Conservation (phyloP, 2,113 vertebrate species). For the Corythornis madagascariensis region DNA sequence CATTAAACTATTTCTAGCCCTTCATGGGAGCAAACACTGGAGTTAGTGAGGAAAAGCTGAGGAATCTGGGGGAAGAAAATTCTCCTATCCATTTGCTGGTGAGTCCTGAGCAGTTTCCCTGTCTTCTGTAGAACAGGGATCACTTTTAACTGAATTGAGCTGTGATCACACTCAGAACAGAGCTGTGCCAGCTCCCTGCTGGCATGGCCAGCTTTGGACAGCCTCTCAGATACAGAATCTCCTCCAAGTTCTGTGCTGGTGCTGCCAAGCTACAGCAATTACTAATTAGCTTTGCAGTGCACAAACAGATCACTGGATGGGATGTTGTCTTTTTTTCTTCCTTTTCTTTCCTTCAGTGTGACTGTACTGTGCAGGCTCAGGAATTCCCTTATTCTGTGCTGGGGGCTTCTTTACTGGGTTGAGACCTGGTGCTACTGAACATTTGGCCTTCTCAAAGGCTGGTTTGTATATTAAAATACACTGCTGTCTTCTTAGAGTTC, state of each 20-base stretch:
- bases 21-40: neutral
- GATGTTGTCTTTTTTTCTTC: neutral
- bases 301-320: neutral
- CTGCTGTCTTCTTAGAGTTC: neutral
- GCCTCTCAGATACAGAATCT: neutral
- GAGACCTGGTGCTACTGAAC: neutral
- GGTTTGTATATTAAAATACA: neutral
- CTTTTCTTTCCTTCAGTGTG: neutral
- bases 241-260: neutral
- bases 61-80: neutral
- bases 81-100: neutral
- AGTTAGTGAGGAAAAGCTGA: neutral
- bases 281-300: neutral
- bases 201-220: neutral
- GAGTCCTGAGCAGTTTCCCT: neutral
- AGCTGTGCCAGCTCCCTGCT: constrained; percentile 23
- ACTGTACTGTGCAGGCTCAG: neutral
- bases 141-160: neutral
- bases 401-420: neutral
- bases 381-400: neutral
- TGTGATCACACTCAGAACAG: neutral
- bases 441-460: neutral
- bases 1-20: neutral
- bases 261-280: neutral
- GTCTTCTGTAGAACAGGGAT: neutral